phyloP scores from a whole-genome alignment of 2,888 invertebrate species.

The Mongoloraphidia duomilia region DNA sequence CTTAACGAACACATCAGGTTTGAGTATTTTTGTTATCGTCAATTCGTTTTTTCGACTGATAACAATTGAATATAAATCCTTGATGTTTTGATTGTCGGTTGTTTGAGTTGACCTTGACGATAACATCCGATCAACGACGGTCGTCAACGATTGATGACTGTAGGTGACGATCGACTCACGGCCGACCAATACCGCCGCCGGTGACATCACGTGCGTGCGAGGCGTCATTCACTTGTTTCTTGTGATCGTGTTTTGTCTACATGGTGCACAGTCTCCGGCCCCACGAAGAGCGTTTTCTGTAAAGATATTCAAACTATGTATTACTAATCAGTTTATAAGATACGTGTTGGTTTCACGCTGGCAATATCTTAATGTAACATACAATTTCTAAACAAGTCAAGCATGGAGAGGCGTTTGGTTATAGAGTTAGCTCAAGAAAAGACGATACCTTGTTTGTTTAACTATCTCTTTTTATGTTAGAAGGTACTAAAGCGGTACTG shows the following conservation, averaged over 20 bases:
- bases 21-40: constrained; percentile 9
- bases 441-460: too few species aligned
- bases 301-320: constrained; percentile 1
- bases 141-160: constrained; percentile 3
- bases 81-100: constrained; percentile 7
- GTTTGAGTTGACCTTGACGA: not conserved
- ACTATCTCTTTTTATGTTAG: too few species aligned
- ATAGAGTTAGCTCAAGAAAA: too few species aligned
- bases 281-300: not conserved
- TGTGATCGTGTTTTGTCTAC: not conserved
- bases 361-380: not conserved
- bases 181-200: constrained; percentile 4
- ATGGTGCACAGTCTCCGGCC: too few species aligned
- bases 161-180: constrained; percentile 1
- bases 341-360: too few species aligned
- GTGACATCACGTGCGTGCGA: constrained; percentile 2
- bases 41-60: constrained; percentile 3
- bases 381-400: constrained; percentile 5
- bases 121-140: constrained; percentile 3
- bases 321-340: not conserved
- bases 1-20: constrained; percentile 5
- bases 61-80: constrained; percentile 4
- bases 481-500: too few species aligned
- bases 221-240: not conserved
- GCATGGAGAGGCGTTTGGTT: not conserved